phyloP scores from a whole-genome alignment of 1,140 invertebrate genomes.

The Venturia canescens region DNA sequence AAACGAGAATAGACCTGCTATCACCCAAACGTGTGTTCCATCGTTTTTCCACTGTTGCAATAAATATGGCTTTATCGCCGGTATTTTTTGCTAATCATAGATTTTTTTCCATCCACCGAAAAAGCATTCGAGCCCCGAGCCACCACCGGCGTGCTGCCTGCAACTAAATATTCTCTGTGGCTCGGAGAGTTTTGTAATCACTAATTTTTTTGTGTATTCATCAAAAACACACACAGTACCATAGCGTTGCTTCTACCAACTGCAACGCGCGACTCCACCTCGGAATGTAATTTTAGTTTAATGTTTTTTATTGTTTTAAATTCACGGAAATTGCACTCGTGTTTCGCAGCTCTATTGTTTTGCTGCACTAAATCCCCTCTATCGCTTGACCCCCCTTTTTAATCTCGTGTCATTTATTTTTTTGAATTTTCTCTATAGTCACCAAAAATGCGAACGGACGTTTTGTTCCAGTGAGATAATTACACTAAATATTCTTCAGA shows the following conservation, averaged over 20 bases:
- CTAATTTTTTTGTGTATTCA: background rate
- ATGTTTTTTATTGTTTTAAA: background rate
- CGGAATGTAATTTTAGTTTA: background rate
- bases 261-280: background rate
- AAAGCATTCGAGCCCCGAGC: background rate
- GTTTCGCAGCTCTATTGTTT: background rate
- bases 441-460: background rate
- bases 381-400: background rate
- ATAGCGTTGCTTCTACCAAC: background rate
- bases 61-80: background rate
- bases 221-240: background rate
- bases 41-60: background rate
- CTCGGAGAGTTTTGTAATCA: background rate
- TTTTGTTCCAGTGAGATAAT: background rate
- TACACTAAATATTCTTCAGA: background rate
- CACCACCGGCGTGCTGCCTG: background rate
- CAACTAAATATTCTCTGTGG: background rate
- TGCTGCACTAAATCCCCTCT: slow-evolving; percentile 1
- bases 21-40: background rate
- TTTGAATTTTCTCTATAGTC: background rate
- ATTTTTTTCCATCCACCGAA: background rate
- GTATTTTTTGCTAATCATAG: background rate
- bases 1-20: background rate
- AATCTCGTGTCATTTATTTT: background rate
- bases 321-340: background rate